These are phyloP conservation scores for Eretmochelys imbricata DNA, from an alignment of 2,113 vertebrate genomes.

Conservation along the genomic window DNA sequence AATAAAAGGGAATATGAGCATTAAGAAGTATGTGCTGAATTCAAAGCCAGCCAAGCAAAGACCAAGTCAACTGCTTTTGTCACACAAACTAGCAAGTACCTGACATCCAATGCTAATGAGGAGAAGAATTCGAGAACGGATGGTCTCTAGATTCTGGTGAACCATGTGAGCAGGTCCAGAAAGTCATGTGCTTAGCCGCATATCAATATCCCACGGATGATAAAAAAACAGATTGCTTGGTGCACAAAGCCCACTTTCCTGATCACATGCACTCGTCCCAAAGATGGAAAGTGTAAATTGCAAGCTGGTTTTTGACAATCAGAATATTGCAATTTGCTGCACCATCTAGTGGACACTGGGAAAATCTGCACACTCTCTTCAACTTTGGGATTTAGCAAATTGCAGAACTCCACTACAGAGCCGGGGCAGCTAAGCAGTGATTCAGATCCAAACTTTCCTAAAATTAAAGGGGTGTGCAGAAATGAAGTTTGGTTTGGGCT, in stretches of 20 bases:
- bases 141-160: neutral
- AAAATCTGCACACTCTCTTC: rapidly evolving
- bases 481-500: neutral
- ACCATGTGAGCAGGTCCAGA: neutral
- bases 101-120: neutral
- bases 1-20: neutral
- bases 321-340: neutral
- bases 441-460: neutral
- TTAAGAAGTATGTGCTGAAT: neutral
- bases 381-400: neutral
- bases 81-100: neutral
- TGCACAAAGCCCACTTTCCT: neutral
- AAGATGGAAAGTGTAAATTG: neutral
- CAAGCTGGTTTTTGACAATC: neutral
- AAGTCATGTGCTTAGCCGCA: neutral
- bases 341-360: neutral
- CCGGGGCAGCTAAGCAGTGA: neutral
- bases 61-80: neutral
- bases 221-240: neutral
- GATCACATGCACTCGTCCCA: neutral
- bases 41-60: neutral
- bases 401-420: neutral
- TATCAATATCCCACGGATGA: neutral
- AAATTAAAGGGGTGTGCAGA: neutral
- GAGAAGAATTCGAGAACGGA: neutral